A percentile compares a stretch with the other conserved stretches of the same genome.
Conservation (phyloP, 2,113 vertebrate species). For the Dolichallabes microphthalmus region DNA sequence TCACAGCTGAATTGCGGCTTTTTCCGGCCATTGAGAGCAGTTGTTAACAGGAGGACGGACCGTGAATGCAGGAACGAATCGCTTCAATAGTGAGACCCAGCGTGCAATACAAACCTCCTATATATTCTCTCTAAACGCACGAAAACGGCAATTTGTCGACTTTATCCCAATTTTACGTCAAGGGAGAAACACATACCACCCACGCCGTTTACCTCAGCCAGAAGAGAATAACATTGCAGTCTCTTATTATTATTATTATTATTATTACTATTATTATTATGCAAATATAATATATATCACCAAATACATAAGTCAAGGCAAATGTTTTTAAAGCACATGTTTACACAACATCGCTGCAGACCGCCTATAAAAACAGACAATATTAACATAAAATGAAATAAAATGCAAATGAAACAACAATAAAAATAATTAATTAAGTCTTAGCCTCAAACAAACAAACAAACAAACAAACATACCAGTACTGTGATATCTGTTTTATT, state of each 20-base stretch:
- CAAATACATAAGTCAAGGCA: too few species aligned
- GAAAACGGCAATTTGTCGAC: slow-evolving; percentile 74
- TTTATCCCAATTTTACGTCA: slow-evolving; percentile 74
- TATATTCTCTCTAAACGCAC: slow-evolving; percentile 52
- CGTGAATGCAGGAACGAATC: slow-evolving; percentile 79
- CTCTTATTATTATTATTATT: not conserved
- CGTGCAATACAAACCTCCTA: slow-evolving; percentile 66
- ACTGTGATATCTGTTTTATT: too few species aligned
- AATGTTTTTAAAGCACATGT: too few species aligned
- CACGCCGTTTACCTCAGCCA: slow-evolving; percentile 60
- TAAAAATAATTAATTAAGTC: not conserved
- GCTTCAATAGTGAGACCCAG: slow-evolving; percentile 67
- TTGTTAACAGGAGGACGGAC: slow-evolving; percentile 69
- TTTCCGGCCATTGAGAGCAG: slow-evolving; percentile 67
- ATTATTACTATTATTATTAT: too few species aligned
- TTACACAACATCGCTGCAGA: too few species aligned
- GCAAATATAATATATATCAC: too few species aligned
- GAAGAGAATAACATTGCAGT: not conserved
- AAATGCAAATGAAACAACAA: not conserved
- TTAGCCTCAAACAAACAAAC: not conserved
- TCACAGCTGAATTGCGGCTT: slow-evolving; percentile 71
- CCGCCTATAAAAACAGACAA: too few species aligned
- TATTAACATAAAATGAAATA: not conserved
- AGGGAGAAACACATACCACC: slow-evolving; percentile 54
- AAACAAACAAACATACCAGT: too few species aligned